These are phyloP conservation scores for Paragorgia papillata DNA, from an alignment of 92 coral and sea anemone genomes.

Conservation along the genomic window DNA sequence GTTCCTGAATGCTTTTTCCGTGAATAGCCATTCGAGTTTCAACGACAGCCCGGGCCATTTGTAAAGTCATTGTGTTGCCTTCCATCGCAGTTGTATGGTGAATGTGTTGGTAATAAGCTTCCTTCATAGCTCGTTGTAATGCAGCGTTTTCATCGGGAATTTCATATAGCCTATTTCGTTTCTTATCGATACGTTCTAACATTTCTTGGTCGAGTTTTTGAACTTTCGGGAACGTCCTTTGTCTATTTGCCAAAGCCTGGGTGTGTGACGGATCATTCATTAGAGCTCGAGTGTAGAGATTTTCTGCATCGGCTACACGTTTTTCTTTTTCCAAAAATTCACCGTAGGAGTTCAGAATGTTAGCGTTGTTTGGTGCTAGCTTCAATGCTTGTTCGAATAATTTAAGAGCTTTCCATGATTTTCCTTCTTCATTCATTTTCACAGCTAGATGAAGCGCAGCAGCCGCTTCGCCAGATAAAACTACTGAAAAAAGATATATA, in stretches of 20 bases:
- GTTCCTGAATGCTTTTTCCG: conserved; percentile 92
- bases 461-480: conserved; percentile 84
- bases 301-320: conserved; percentile 84
- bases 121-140: conserved; percentile 85
- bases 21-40: conserved; percentile 94
- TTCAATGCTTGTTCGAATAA: conserved; percentile 91
- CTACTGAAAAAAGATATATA: conserved; percentile 54
- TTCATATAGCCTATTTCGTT: conserved; percentile 74
- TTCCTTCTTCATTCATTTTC: conserved; percentile 83
- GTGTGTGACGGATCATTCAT: conserved; percentile 75
- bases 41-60: conserved; percentile 95
- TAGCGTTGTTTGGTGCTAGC: conserved; percentile 88
- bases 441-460: conserved; percentile 82
- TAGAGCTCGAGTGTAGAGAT: conserved; percentile 80
- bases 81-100: conserved; percentile 97
- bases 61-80: conserved; percentile 97
- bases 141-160: conserved; percentile 84
- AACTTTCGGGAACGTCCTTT: conserved; percentile 90
- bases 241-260: conserved; percentile 79
- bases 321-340: conserved; percentile 89
- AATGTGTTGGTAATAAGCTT: conserved; percentile 96
- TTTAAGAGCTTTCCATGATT: conserved; percentile 81
- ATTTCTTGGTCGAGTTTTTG: conserved; percentile 93
- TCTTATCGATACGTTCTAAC: conserved; percentile 80
- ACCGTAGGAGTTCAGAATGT: conserved; percentile 85